Evolutionary conservation across 1,140 invertebrate genomes (phyloP), one percentile per base, ranked within the genome.

Genomic region (Diprion similis): DNA sequence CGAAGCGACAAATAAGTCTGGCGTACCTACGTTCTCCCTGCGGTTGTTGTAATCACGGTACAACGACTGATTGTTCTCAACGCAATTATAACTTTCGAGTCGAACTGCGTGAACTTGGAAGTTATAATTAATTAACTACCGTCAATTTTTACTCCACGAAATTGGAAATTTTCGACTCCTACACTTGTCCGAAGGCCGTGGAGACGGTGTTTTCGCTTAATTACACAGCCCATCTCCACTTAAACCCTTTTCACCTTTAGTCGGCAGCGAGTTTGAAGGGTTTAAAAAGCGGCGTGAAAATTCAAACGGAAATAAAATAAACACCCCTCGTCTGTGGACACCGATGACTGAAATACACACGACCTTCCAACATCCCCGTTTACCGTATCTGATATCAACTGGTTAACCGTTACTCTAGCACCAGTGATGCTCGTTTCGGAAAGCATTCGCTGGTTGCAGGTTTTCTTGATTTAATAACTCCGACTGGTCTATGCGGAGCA

Each of bases 1-100:
- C 9, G 51, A 59, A 59, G 51, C 51, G 51, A 59, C 51, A 59
- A 59, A 59, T 59, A 59, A 59, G 51, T 59, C 51, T 59, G 51
- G 11, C 11, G 51, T 59, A 17, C 15, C 48, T 37, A 37, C 24
- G 51, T 59, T 59, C 51, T 1, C 24, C 24, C 24, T 37, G 24
- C 24, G 11, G 51, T 17, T 17, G 51, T 59, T 10, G 51, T 59
- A 59, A 15, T 15, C 24, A 37, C 24, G 24, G 24, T 37, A 37
- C 9, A 13, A 4, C 11, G 11, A 59, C 51, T 15, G 51, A 59
- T 59, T 59, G 51, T 59, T 59, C 51, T 15, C 51, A 59, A 59
- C 51, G 51, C 51, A 59, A 59, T 59, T 59, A 59, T 59, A 59
- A 59, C 51, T 59, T 59, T 59, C n/a, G 9, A 59, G 51, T 37